These are phyloP conservation scores for Sebastolobus altivelis DNA, from an alignment of 2,797 vertebrate species.

Conservation along the genomic window DNA sequence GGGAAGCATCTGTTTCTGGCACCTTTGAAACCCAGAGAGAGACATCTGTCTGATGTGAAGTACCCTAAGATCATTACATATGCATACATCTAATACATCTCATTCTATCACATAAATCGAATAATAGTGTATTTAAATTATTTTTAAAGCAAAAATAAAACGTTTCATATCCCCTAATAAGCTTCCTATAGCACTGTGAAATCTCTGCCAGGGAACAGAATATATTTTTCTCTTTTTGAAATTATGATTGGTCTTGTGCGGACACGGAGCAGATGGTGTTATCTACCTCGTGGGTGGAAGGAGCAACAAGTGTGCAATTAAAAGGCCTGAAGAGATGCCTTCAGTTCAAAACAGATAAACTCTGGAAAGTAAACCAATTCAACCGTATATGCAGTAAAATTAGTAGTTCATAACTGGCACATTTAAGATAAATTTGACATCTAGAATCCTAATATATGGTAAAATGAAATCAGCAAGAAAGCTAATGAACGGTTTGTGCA, in stretches of 20 bases:
- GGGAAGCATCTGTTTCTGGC: slow-evolving; percentile 79
- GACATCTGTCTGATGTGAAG: slow-evolving; percentile 67
- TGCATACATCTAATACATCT: neutral
- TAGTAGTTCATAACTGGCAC: slow-evolving; percentile 22
- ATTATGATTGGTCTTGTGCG: slow-evolving; percentile 68
- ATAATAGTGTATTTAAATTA: slow-evolving; percentile 11
- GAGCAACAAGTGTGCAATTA: slow-evolving; percentile 85
- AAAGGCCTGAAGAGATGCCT: slow-evolving; percentile 62
- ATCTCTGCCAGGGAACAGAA: slow-evolving; percentile 68
- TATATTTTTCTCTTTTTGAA: slow-evolving; percentile 76
- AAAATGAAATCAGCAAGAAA: slow-evolving; percentile 28
- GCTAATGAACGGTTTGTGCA: slow-evolving; percentile 36
- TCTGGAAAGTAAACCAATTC: slow-evolving; percentile 47
- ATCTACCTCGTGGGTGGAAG: slow-evolving; percentile 54
- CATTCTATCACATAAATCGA: neutral
- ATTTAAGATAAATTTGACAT: slow-evolving; percentile 23
- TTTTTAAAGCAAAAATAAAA: slow-evolving; percentile 10
- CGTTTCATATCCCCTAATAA: slow-evolving; percentile 11
- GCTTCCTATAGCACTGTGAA: slow-evolving; percentile 69
- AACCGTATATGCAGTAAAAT: slow-evolving; percentile 27
- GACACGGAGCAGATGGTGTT: slow-evolving; percentile 82
- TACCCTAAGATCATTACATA: slow-evolving; percentile 15
- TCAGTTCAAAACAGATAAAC: slow-evolving; percentile 51
- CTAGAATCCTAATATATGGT: slow-evolving; percentile 21
- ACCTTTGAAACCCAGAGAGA: slow-evolving; percentile 66